Conservation (phyloP, 2,888 invertebrate species). For the Vesta saturnalis region DNA sequence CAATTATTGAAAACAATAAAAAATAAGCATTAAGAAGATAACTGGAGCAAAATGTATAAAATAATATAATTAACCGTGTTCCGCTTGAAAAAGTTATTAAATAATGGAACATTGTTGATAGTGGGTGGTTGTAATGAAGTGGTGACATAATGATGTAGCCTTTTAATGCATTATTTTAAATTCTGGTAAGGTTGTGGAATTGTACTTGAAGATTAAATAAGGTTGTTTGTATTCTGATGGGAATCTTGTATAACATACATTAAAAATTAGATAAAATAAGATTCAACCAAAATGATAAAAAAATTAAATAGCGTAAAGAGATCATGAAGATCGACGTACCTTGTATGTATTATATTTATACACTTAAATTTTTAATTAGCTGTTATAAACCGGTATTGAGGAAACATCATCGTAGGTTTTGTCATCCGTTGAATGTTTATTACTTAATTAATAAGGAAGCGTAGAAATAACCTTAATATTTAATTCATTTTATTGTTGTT, state of each 20-base stretch:
- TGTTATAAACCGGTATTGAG: background rate
- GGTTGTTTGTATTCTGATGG: background rate
- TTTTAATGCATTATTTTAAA: background rate
- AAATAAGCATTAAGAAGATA: no score
- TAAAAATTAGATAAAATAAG: no score
- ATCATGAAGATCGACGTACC: background rate
- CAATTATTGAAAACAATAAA: no score
- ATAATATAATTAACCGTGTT: background rate
- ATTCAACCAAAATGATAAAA: background rate
- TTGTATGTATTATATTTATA: background rate
- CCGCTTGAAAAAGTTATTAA: background rate
- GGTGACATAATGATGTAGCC: background rate
- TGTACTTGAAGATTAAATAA: background rate
- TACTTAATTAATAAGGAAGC: conserved; percentile 1
- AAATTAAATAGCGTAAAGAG: no score
- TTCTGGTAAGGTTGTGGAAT: background rate
- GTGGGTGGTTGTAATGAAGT: background rate
- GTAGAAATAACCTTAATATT: background rate
- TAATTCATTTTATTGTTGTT: background rate
- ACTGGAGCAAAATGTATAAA: no score
- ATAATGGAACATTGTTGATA: background rate
- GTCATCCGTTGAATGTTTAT: background rate
- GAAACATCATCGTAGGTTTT: background rate
- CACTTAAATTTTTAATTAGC: background rate
- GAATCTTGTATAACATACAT: background rate